Evolutionary conservation across 2,888 invertebrate species (phyloP).

Genomic region (Ochropleura leucogaster): DNA sequence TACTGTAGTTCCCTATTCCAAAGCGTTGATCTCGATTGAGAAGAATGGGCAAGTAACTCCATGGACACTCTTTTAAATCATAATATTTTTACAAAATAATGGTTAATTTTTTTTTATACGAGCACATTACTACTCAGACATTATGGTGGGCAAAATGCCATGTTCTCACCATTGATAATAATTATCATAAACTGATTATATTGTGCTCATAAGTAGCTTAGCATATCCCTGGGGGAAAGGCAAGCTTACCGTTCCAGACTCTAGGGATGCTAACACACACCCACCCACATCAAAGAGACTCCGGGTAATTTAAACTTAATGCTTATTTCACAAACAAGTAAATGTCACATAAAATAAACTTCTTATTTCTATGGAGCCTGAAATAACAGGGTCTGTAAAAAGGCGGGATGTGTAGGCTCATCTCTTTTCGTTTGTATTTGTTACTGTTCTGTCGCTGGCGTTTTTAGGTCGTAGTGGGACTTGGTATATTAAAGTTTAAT

Average conservation of each 20-base stretch:
- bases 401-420: conserved; percentile 5
- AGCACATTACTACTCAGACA: no score
- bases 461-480: conserved; percentile 1
- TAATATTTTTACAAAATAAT: no score
- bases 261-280: conserved; percentile 21
- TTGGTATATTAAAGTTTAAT: background rate
- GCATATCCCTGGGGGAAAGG: background rate
- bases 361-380: conserved; percentile 23
- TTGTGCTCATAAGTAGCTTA: background rate
- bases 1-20: no score
- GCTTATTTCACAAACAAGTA: conserved; percentile 35
- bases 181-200: background rate
- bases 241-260: background rate
- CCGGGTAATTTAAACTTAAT: conserved; percentile 29
- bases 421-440: conserved; percentile 14
- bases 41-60: no score
- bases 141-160: background rate
- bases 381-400: conserved; percentile 36
- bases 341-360: conserved; percentile 30
- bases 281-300: conserved; percentile 24
- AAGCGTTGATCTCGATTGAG: no score
- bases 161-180: background rate
- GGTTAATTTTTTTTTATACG: no score
- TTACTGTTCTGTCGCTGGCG: background rate
- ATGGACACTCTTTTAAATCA: no score